Percentiles rank a stretch among this genome's conserved stretches.
These are phyloP conservation scores for Rapana venosa DNA, from an alignment of 2,888 invertebrate species.

Conservation along the genomic window DNA sequence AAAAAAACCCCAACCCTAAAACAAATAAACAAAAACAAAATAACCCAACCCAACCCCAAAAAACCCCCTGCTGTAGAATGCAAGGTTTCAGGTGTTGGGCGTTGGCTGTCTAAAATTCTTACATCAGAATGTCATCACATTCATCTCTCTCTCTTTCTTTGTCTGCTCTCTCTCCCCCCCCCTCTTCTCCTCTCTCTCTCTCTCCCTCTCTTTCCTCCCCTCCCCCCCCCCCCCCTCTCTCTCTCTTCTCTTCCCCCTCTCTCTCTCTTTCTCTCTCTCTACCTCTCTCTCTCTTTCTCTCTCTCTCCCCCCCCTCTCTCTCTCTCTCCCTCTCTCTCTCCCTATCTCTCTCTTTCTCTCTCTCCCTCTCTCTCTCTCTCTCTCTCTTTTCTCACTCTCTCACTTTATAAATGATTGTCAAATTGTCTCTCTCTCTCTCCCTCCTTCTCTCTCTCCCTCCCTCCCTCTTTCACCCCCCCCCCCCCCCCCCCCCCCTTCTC, in stretches of 20 bases:
- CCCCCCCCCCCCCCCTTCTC: not conserved
- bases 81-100: too few species aligned
- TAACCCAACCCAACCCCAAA: too few species aligned
- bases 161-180: not conserved
- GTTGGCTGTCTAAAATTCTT: too few species aligned
- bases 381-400: too few species aligned
- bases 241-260: not conserved
- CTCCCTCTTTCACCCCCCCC: too few species aligned
- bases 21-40: too few species aligned
- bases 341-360: not conserved
- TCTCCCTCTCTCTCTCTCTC: too few species aligned
- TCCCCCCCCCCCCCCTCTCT: not conserved
- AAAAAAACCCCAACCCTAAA: too few species aligned
- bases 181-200: not conserved
- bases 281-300: not conserved
- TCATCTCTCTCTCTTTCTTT: not conserved
- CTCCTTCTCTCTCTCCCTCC: not conserved
- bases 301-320: not conserved
- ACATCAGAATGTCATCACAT: not conserved
- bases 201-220: not conserved
- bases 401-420: too few species aligned
- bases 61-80: too few species aligned
- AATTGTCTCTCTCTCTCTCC: not conserved
- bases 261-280: not conserved
- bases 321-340: not conserved